phyloP scores from a whole-genome alignment of 2,888 invertebrate genomes.

The Epirrita christyi region DNA sequence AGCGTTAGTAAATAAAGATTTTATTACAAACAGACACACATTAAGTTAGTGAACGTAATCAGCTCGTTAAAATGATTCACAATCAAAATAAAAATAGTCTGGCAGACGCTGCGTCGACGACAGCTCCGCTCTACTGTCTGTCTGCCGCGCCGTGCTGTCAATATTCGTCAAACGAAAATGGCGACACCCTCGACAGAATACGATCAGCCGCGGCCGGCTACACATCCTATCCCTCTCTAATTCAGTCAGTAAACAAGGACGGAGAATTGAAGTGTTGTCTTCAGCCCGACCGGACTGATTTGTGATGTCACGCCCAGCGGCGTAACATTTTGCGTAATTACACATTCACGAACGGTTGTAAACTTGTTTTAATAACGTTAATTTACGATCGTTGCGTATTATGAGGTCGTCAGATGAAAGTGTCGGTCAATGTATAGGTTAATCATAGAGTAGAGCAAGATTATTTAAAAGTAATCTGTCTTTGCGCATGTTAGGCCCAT shows the following conservation, averaged over 20 bases:
- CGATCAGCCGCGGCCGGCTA: slow-evolving; percentile 77
- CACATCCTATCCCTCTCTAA: slow-evolving; percentile 55
- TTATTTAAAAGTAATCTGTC: slow-evolving; percentile 68
- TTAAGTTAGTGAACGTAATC: slow-evolving; percentile 57
- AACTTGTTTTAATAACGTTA: slow-evolving; percentile 81
- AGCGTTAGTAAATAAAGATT: slow-evolving; percentile 58
- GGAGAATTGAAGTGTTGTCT: slow-evolving; percentile 70
- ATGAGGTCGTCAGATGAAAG: slow-evolving; percentile 75
- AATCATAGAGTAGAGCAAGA: slow-evolving; percentile 60
- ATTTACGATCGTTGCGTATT: slow-evolving; percentile 71
- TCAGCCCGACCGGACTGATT: slow-evolving; percentile 79
- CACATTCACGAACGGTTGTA: slow-evolving; percentile 72
- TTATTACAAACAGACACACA: slow-evolving; percentile 60
- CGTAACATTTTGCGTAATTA: slow-evolving; percentile 85
- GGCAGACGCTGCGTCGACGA: slow-evolving; percentile 80
- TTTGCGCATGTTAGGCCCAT: slow-evolving; percentile 83
- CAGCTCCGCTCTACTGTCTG: slow-evolving; percentile 69
- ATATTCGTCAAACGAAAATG: slow-evolving; percentile 90
- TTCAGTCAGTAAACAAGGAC: slow-evolving; percentile 55
- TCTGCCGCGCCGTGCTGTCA: slow-evolving; percentile 86
- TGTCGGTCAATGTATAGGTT: slow-evolving; percentile 67
- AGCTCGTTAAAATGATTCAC: slow-evolving; percentile 74
- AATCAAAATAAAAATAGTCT: slow-evolving; percentile 83
- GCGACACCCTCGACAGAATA: slow-evolving; percentile 87
- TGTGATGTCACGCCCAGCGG: slow-evolving; percentile 85